Percentiles rank a stretch among this genome's conserved stretches.
Evolutionary conservation across 2,113 vertebrate species (phyloP).

Genomic region (Callipepla squamata): DNA sequence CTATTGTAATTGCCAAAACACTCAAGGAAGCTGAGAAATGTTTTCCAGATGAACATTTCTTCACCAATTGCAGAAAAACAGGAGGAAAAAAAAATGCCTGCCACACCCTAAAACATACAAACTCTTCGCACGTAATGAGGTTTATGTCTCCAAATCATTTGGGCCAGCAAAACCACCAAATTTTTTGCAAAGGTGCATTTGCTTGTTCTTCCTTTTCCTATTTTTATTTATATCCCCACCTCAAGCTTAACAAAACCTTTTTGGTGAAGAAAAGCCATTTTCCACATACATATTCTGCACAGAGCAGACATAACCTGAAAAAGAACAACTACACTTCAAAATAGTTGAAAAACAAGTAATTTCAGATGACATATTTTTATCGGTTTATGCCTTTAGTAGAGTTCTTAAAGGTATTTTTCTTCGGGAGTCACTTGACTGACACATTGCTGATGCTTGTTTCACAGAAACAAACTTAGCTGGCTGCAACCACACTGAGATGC

Average conservation of each 20-base stretch:
- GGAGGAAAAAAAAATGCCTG: background rate
- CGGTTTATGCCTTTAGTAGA: background rate
- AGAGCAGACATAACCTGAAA: background rate
- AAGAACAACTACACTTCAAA: slow-evolving; percentile 20
- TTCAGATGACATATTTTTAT: background rate
- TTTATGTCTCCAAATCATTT: background rate
- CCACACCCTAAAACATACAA: background rate
- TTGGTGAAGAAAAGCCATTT: accelerated
- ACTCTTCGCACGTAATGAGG: background rate
- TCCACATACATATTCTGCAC: background rate
- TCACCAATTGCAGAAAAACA: background rate
- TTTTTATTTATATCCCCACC: background rate
- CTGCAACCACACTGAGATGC: background rate
- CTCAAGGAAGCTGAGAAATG: background rate
- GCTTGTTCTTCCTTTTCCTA: background rate
- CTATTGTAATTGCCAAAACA: background rate
- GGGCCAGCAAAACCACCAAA: background rate
- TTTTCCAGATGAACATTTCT: background rate
- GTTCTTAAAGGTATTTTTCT: background rate
- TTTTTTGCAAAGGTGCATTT: background rate
- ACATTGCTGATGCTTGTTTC: background rate
- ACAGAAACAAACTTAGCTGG: slow-evolving; percentile 20
- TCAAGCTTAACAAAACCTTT: background rate
- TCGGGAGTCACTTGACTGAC: background rate
- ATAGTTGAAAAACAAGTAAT: slow-evolving; percentile 8